phyloP scores from a whole-genome alignment of 92 coral and sea anemone species.

The Zoanthus solanderi region DNA sequence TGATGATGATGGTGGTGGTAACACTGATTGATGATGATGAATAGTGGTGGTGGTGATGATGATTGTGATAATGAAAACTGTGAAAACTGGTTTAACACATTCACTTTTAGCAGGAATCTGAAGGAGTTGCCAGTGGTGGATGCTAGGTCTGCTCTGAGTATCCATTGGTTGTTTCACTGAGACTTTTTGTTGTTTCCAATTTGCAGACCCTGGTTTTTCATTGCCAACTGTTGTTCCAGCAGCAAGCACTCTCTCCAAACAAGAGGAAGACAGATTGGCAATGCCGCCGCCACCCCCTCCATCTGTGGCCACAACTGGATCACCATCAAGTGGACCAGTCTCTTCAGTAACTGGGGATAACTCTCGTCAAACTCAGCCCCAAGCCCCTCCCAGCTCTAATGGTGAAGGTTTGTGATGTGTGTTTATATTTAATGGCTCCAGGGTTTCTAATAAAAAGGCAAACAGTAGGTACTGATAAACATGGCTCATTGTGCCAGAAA shows the following conservation, averaged over 20 bases:
- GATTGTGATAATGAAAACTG: no score
- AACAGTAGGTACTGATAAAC: no score
- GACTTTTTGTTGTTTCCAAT: no score
- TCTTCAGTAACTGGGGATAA: conserved; percentile 41
- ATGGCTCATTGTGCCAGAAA: no score
- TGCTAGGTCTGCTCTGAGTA: no score
- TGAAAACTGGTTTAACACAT: no score
- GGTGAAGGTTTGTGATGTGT: conserved; percentile 14
- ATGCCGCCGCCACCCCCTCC: conserved; percentile 97
- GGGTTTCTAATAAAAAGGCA: background rate
- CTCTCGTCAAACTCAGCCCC: conserved; percentile 29
- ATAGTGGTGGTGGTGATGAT: background rate
- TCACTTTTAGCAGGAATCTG: no score
- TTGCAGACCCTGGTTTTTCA: conserved; percentile 42
- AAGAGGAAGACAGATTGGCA: conserved; percentile 94
- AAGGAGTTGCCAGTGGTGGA: no score
- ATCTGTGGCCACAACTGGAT: conserved; percentile 51
- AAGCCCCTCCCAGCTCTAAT: conserved; percentile 15
- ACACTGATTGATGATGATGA: no score
- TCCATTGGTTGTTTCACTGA: no score
- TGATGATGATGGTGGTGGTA: no score
- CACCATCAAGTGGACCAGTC: conserved; percentile 51
- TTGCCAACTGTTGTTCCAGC: conserved; percentile 92
- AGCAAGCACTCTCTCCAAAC: conserved; percentile 92
- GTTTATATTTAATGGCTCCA: background rate